A percentile compares a stretch with the other conserved stretches of the same genome.
Conservation (phyloP, 2,113 vertebrate species). For the Erinaceus europaeus region DNA sequence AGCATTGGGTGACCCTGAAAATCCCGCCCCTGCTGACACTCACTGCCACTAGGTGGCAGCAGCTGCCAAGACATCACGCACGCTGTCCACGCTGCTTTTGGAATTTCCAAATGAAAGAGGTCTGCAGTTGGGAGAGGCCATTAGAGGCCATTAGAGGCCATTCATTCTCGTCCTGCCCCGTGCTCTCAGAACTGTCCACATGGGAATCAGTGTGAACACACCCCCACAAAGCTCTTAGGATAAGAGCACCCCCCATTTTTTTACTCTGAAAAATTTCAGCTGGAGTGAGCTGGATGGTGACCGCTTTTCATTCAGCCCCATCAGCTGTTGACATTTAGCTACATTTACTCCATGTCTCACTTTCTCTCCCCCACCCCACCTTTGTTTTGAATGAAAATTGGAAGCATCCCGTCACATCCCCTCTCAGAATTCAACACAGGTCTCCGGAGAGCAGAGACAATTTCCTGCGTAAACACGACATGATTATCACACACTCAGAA, state of each 20-base stretch:
- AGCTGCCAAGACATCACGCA: slow-evolving; percentile 47
- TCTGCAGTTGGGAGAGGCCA: not conserved
- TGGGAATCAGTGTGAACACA: not conserved
- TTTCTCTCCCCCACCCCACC: too few species aligned
- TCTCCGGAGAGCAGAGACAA: not conserved
- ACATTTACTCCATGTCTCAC: not conserved
- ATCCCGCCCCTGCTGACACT: not conserved
- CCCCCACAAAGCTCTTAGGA: not conserved
- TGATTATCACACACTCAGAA: not conserved
- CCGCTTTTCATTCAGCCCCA: not conserved
- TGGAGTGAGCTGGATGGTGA: not conserved
- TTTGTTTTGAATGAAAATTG: not conserved
- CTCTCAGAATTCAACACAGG: not conserved
- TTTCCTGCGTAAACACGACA: not conserved
- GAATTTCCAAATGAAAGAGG: not conserved
- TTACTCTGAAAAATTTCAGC: not conserved
- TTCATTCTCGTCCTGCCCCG: not conserved
- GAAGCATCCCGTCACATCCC: not conserved
- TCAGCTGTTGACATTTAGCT: not conserved
- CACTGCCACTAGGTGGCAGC: slow-evolving; percentile 78
- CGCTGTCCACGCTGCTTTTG: accelerated
- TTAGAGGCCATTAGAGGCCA: too few species aligned
- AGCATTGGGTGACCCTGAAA: not conserved
- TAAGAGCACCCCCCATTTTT: not conserved
- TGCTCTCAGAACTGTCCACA: not conserved